Conservation (phyloP, 2,113 vertebrate species). For the Diadophis punctatus region DNA sequence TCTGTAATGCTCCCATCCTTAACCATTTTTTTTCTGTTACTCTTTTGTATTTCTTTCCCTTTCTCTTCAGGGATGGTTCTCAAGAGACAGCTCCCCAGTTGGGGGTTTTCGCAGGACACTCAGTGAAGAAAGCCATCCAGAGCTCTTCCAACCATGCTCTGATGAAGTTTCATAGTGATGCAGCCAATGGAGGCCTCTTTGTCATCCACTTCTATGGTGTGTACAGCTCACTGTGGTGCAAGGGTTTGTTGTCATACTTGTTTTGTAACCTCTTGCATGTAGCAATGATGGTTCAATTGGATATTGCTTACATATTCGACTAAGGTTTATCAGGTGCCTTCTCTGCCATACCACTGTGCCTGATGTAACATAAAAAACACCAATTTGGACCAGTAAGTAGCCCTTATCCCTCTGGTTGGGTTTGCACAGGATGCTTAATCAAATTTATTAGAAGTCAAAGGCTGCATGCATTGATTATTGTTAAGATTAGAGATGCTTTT, state of each 20-base stretch:
- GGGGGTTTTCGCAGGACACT: slow-evolving; percentile 86
- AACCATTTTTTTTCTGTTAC: not conserved
- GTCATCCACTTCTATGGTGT: slow-evolving; percentile 85
- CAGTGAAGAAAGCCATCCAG: slow-evolving; percentile 80
- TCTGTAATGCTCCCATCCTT: not conserved
- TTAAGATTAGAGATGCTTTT: not conserved
- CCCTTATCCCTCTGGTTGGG: not conserved
- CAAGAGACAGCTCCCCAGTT: slow-evolving; percentile 87
- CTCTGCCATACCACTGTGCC: not conserved
- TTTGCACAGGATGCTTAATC: not conserved
- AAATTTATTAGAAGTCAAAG: not conserved
- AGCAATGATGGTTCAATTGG: not conserved
- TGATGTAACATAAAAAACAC: too few relatives aligned
- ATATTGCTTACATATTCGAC: not conserved
- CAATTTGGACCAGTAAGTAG: not conserved
- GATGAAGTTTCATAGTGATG: slow-evolving; percentile 87
- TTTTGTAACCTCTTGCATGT: not conserved
- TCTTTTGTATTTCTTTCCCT: not conserved
- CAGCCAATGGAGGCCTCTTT: slow-evolving; percentile 86
- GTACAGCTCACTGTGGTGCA: slow-evolving; percentile 25
- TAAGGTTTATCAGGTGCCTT: not conserved
- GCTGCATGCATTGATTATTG: not conserved
- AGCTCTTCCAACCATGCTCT: slow-evolving; percentile 95
- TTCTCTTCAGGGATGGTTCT: slow-evolving; percentile 82
- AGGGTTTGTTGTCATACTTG: not conserved